Evolutionary conservation across 2,797 vertebrate genomes (phyloP).

Genomic region (Typhlichthys subterraneus): DNA sequence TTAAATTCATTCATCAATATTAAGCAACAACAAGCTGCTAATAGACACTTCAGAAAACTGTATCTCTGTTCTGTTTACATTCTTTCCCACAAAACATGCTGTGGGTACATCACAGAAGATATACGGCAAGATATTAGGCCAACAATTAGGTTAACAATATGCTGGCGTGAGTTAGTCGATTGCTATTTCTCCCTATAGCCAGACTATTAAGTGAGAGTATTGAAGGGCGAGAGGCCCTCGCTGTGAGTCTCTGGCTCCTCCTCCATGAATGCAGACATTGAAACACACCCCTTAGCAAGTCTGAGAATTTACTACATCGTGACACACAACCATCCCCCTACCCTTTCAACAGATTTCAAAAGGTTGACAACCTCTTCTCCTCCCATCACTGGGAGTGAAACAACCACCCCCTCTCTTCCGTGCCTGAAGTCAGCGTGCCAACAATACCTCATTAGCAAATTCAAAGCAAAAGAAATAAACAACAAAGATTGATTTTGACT

Average conservation of each 20-base stretch:
- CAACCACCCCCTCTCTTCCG: slow-evolving; percentile 8
- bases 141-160: slow-evolving; percentile 3
- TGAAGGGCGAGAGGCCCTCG: slow-evolving; percentile 49
- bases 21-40: not conserved
- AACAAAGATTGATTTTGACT: slow-evolving; percentile 17
- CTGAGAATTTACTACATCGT: slow-evolving; percentile 68
- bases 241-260: slow-evolving; percentile 36
- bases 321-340: slow-evolving; percentile 66
- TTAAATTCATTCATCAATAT: not conserved
- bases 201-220: slow-evolving; percentile 41
- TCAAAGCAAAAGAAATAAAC: not conserved
- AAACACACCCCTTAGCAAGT: slow-evolving; percentile 59
- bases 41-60: too few species aligned
- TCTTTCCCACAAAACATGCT: too few species aligned
- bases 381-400: slow-evolving; percentile 36
- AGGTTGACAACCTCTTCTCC: slow-evolving; percentile 60
- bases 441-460: slow-evolving; percentile 26
- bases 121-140: too few species aligned
- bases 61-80: too few species aligned
- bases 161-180: slow-evolving; percentile 14
- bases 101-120: too few species aligned
- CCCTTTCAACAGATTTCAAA: slow-evolving; percentile 59
- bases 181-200: slow-evolving; percentile 20
- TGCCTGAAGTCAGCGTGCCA: slow-evolving; percentile 24
- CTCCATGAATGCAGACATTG: slow-evolving; percentile 54